Evolutionary conservation across 2,888 invertebrate genomes (phyloP).

Genomic region (Mythimna lalbum): DNA sequence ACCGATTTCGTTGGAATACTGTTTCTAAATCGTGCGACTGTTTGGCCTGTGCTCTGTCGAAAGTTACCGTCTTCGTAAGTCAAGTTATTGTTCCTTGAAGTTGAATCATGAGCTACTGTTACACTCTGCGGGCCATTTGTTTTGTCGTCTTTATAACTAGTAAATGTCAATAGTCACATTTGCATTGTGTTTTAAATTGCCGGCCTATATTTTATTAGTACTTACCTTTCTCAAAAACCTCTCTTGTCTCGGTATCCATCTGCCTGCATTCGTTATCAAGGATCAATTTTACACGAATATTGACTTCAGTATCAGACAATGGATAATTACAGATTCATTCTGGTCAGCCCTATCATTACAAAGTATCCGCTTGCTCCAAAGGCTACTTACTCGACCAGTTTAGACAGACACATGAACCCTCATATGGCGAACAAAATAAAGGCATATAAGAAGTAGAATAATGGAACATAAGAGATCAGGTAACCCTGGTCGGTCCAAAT

Average conservation of each 20-base stretch:
- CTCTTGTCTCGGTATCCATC: slow-evolving; percentile 19
- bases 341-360: slow-evolving; percentile 64
- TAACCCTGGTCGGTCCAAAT: slow-evolving; percentile 66
- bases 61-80: slow-evolving; percentile 32
- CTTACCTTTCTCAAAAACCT: not conserved
- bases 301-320: slow-evolving; percentile 59
- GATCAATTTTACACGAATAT: slow-evolving; percentile 42
- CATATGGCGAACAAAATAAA: slow-evolving; percentile 36
- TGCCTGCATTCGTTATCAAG: slow-evolving; percentile 33
- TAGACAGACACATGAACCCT: slow-evolving; percentile 52
- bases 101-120: slow-evolving; percentile 27
- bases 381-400: slow-evolving; percentile 46
- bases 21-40: slow-evolving; percentile 57
- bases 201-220: not conserved
- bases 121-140: slow-evolving; percentile 8
- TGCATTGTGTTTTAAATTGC: slow-evolving; percentile 1
- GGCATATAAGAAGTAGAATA: slow-evolving; percentile 45
- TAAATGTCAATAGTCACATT: slow-evolving; percentile 6
- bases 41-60: slow-evolving; percentile 38
- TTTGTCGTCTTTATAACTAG: not conserved
- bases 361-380: slow-evolving; percentile 57
- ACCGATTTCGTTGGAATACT: slow-evolving; percentile 64
- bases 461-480: slow-evolving; percentile 58
- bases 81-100: slow-evolving; percentile 42
- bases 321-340: slow-evolving; percentile 61